Evolutionary conservation across 1,140 invertebrate genomes (phyloP), one percentile per base, ranked within the genome.

Genomic region (Drosophila lacteicornis): DNA sequence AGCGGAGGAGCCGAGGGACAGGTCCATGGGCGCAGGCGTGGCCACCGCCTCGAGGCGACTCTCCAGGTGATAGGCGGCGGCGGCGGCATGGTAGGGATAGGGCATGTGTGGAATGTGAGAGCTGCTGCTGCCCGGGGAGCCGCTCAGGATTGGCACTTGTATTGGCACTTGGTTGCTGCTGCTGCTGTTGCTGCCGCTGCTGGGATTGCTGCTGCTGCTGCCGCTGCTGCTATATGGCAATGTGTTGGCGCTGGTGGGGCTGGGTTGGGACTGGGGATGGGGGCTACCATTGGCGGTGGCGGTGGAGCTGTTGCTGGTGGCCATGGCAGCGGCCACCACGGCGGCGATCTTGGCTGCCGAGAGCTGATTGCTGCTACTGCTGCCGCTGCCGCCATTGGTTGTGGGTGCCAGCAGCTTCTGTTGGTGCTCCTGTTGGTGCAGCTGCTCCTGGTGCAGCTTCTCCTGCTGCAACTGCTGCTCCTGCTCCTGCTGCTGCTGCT

Each of bases 1-100:
- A 22, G 59, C 80, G 6, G 84, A 70, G 42, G 69, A 75, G 38
- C 88, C 84, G 12, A 92, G 59, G 3, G 91, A 92, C 4, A 92
- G 58, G 42, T 92, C 91, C 73, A 92, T 92, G 62, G 91, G 83
- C 4, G 75, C 71, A 11, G 85, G 78, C 4, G 77, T 84, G 47
- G 73, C 58, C 12, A 74, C 55, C 13, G 82, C 62, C 47, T 77
- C 76, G 11, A 75, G 56, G 36, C 65, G 79, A n/a, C 6, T 73
- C 55, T 70, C 75, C 49, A 67, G 38, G 11, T 11, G 27, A 25
- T 25, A 27, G 27, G 50, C 46, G 57, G 38, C 51, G 62, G 50
- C 38, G 49, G 42, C 57, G 61, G 46, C 38, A 50, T 62, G 62
- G 43, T 57, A 51, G 22, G 74, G 27, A 55, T 46, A 66, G 30